Evolutionary conservation across 2,113 vertebrate species (phyloP).

Genomic region (Spea multiplicata): DNA sequence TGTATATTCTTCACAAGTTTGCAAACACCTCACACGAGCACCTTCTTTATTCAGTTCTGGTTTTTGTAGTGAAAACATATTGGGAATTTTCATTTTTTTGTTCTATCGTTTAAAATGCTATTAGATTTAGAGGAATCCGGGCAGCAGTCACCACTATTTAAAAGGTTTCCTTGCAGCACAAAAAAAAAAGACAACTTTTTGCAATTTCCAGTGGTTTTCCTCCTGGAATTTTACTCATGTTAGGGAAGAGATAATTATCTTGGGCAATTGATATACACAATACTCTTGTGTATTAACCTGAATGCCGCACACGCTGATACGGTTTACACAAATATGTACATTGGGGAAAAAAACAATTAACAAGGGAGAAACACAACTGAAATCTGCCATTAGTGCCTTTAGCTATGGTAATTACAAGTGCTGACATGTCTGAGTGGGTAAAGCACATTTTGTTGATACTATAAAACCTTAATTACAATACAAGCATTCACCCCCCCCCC

Average conservation of each 20-base stretch:
- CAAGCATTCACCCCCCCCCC: constrained; percentile 55
- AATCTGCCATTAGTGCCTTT: constrained; percentile 53
- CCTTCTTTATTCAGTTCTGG: too few relatives aligned
- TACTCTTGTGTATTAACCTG: neutral
- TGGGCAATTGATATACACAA: neutral
- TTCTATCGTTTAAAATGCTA: too few relatives aligned
- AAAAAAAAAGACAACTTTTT: too few relatives aligned
- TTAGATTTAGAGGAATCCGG: too few relatives aligned
- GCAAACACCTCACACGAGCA: too few relatives aligned
- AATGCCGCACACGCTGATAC: neutral
- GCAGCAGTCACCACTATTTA: too few relatives aligned
- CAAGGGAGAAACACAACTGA: constrained; percentile 57
- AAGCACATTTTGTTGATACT: constrained; percentile 61
- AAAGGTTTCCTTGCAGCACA: too few relatives aligned
- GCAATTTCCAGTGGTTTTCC: too few relatives aligned
- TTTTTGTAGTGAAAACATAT: too few relatives aligned
- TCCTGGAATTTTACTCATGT: neutral
- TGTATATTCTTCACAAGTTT: too few relatives aligned
- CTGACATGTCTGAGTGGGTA: constrained; percentile 55
- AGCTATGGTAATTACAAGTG: constrained; percentile 61
- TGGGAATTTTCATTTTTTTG: too few relatives aligned
- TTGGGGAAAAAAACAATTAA: constrained; percentile 60
- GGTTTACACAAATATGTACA: constrained; percentile 41
- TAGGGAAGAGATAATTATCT: neutral
- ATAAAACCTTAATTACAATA: constrained; percentile 63